These are phyloP conservation scores for Dendroctonus ponderosae DNA, from an alignment of 1,140 invertebrate species.

Conservation along the genomic window DNA sequence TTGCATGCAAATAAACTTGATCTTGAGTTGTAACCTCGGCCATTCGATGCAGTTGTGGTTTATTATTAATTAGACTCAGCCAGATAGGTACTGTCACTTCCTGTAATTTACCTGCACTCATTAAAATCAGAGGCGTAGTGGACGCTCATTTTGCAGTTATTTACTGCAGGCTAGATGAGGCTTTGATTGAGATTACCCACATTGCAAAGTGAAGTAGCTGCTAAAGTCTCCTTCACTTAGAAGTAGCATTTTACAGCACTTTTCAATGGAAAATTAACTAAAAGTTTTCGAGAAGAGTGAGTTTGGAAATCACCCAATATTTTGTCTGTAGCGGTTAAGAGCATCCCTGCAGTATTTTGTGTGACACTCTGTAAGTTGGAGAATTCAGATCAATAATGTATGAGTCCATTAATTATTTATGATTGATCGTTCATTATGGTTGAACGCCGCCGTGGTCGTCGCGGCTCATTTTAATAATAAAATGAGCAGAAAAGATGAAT, in stretches of 20 bases:
- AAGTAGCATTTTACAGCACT: no score
- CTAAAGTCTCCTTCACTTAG: no score
- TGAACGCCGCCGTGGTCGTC: conserved; percentile 23
- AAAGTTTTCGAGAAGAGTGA: no score
- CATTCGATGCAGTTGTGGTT: conserved; percentile 32
- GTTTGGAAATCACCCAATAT: no score
- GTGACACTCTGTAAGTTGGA: conserved; percentile 24
- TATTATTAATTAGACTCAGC: conserved; percentile 29
- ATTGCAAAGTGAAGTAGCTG: no score
- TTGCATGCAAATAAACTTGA: conserved; percentile 32
- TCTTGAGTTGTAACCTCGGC: conserved; percentile 30
- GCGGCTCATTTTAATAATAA: conserved; percentile 34
- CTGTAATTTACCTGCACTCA: conserved; percentile 27
- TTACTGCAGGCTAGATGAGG: background rate
- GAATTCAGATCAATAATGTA: conserved; percentile 35
- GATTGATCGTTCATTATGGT: conserved; percentile 34
- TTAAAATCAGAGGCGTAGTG: conserved; percentile 14
- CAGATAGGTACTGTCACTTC: conserved; percentile 34
- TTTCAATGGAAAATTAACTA: no score
- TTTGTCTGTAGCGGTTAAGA: background rate
- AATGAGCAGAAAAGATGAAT: conserved; percentile 31
- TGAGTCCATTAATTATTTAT: conserved; percentile 37
- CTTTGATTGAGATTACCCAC: background rate
- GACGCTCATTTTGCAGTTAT: background rate
- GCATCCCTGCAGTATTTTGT: background rate